Percentiles rank a stretch among this genome's conserved stretches.
Evolutionary conservation across 2,888 invertebrate species (phyloP).

Genomic region (Acanthosoma haemorrhoidale): DNA sequence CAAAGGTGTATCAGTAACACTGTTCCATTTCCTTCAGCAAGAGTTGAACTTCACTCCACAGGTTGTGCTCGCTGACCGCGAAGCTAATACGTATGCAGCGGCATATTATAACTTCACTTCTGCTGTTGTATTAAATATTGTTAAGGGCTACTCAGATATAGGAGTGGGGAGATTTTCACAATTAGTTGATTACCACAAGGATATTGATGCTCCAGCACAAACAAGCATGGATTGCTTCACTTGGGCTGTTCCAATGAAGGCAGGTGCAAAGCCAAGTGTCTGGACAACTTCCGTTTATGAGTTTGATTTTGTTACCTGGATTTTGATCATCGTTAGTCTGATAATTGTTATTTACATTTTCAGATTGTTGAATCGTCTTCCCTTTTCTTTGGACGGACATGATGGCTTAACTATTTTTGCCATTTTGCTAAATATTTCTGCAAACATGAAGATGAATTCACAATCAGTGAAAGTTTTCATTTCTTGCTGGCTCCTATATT

Average conservation of each 20-base stretch:
- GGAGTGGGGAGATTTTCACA: conserved; percentile 42
- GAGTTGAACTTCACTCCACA: conserved; percentile 33
- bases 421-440: conserved; percentile 39
- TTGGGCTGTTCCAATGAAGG: conserved; percentile 42
- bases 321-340: conserved; percentile 38
- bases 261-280: conserved; percentile 41
- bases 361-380: not conserved
- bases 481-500: conserved; percentile 41
- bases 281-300: conserved; percentile 42
- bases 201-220: conserved; percentile 40
- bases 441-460: conserved; percentile 37
- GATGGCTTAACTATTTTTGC: conserved; percentile 35
- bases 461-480: conserved; percentile 39
- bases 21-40: conserved; percentile 31
- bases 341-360: not conserved
- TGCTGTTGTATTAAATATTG: conserved; percentile 21
- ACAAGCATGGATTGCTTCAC: conserved; percentile 43
- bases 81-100: conserved; percentile 29
- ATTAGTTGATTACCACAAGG: conserved; percentile 39
- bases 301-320: conserved; percentile 40
- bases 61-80: conserved; percentile 16
- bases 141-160: conserved; percentile 38
- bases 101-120: conserved; percentile 34
- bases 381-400: conserved; percentile 5
- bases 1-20: not conserved